Conservation (phyloP, 2,888 invertebrate species). For the Cremastobaeus sp. region DNA sequence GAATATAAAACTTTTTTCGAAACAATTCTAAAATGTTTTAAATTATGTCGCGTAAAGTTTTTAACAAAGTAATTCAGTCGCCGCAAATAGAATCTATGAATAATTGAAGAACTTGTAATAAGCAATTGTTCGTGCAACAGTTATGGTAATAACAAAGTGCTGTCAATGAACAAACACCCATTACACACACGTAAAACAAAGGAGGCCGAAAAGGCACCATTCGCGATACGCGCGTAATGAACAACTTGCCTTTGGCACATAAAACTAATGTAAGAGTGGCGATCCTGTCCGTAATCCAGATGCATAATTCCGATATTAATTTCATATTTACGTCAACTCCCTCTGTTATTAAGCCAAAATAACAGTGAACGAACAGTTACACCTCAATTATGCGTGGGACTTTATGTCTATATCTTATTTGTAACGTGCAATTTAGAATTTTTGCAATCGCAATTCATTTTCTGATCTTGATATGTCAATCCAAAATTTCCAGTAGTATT, state of each 20-base stretch:
- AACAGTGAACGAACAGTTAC: not conserved
- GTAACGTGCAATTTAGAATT: not conserved
- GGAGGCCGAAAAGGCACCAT: slow-evolving; percentile 26
- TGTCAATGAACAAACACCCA: slow-evolving; percentile 45
- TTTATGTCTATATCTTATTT: too few species aligned
- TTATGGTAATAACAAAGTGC: slow-evolving; percentile 47
- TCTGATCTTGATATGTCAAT: too few species aligned
- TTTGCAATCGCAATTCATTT: too few species aligned
- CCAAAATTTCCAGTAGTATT: too few species aligned
- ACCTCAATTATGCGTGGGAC: too few species aligned
- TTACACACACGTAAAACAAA: slow-evolving; percentile 33
- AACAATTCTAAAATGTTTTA: not conserved
- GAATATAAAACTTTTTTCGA: too few species aligned
- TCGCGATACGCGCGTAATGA: slow-evolving; percentile 17
- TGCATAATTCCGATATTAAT: slow-evolving; percentile 28
- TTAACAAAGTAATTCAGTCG: slow-evolving; percentile 9
- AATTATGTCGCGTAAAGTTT: not conserved
- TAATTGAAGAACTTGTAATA: slow-evolving; percentile 50
- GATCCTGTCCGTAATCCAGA: slow-evolving; percentile 16
- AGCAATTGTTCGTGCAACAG: slow-evolving; percentile 47
- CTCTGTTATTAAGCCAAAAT: slow-evolving; percentile 4
- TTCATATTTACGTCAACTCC: slow-evolving; percentile 1
- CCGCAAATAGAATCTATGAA: slow-evolving; percentile 39
- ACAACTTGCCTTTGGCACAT: slow-evolving; percentile 25
- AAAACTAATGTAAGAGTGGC: slow-evolving; percentile 20